phyloP scores from a whole-genome alignment of 1,140 invertebrate species.

The Trachymyrmex septentrionalis region DNA sequence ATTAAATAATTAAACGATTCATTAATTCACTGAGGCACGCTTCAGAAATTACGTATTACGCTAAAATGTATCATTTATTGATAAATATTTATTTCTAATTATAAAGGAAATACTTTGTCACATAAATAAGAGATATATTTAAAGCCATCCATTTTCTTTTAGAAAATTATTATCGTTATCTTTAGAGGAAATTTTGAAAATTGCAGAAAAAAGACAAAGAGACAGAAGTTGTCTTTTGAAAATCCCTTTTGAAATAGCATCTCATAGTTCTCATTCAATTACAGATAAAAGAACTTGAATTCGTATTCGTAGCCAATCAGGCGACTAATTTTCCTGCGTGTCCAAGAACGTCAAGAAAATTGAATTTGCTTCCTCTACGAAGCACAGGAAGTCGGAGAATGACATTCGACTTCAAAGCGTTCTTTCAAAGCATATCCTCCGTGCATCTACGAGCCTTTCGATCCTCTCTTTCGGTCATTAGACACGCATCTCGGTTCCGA shows the following conservation, averaged over 20 bases:
- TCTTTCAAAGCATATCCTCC: constrained; percentile 30
- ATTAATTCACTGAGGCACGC: neutral
- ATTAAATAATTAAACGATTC: neutral
- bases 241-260: constrained; percentile 21
- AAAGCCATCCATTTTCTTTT: neutral
- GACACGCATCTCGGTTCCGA: constrained; percentile 7
- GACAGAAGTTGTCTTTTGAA: neutral
- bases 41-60: neutral
- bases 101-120: neutral
- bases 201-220: neutral
- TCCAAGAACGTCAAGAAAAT: constrained; percentile 46
- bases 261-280: neutral
- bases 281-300: neutral
- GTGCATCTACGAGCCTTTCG: neutral
- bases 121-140: neutral
- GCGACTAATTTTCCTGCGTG: constrained; percentile 48
- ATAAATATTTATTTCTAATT: constrained; percentile 3
- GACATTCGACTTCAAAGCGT: constrained; percentile 40
- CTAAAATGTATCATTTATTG: constrained; percentile 3
- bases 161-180: neutral
- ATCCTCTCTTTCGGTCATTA: neutral
- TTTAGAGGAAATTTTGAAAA: neutral
- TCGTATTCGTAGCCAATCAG: constrained; percentile 15
- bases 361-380: constrained; percentile 33
- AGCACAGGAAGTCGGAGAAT: constrained; percentile 10